phyloP scores from a whole-genome alignment of 2,797 vertebrate species.

The Anniella stebbinsi region DNA sequence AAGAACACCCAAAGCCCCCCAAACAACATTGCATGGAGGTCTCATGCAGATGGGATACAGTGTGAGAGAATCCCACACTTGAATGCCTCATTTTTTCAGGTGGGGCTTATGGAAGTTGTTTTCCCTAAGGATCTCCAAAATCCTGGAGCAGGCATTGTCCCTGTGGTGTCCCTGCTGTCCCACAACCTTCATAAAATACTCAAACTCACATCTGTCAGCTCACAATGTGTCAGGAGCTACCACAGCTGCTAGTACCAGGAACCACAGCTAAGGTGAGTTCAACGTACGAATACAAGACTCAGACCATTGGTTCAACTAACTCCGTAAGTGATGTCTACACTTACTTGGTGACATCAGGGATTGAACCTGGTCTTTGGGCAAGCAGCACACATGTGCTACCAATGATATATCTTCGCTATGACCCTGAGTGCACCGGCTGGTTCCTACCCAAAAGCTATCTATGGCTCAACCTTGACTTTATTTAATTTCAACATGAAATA shows the following conservation, averaged over 20 bases:
- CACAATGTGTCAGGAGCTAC: not conserved
- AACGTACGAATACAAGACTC: not conserved
- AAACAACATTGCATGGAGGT: not conserved
- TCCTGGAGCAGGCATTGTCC: not conserved
- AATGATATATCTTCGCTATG: too few species aligned
- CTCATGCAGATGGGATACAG: not conserved
- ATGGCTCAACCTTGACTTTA: not conserved
- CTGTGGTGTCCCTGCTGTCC: too few species aligned
- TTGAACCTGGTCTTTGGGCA: not conserved
- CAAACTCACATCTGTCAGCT: not conserved
- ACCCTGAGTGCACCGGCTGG: too few species aligned
- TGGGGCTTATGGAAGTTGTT: not conserved
- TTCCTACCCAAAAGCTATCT: too few species aligned
- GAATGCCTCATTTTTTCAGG: not conserved
- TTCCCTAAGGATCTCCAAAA: not conserved
- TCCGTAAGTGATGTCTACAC: not conserved
- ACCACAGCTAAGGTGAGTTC: not conserved
- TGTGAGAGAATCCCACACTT: not conserved
- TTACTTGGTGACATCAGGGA: not conserved
- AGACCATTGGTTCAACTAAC: too few species aligned
- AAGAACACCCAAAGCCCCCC: too few species aligned
- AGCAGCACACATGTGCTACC: too few species aligned
- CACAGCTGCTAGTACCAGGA: not conserved
- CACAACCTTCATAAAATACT: not conserved
- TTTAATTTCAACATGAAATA: too few species aligned